phyloP scores from a whole-genome alignment of 2,888 invertebrate genomes.

The Abscondita cerata region DNA sequence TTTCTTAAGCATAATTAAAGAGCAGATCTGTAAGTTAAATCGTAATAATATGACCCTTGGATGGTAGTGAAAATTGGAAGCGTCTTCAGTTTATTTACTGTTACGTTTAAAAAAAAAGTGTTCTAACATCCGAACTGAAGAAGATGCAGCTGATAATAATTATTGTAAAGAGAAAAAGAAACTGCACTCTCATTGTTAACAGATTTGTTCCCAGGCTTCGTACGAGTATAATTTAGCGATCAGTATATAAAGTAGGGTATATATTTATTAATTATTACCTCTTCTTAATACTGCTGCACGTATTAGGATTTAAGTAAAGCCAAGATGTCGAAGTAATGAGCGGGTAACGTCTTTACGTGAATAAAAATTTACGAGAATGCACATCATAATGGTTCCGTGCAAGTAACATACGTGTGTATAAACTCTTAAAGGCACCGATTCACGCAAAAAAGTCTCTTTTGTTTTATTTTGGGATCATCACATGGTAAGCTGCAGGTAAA shows the following conservation, averaged over 20 bases:
- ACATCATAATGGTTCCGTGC: constrained; percentile 35
- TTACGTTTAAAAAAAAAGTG: too few relatives aligned
- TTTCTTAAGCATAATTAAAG: too few relatives aligned
- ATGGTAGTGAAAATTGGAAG: too few relatives aligned
- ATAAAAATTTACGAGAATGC: constrained; percentile 29
- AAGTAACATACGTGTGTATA: constrained; percentile 30
- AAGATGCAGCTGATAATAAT: too few relatives aligned
- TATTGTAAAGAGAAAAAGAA: constrained; percentile 3
- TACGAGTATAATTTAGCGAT: constrained; percentile 41
- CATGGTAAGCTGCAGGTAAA: constrained; percentile 40
- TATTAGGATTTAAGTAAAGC: constrained; percentile 20
- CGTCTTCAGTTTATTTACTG: too few relatives aligned
- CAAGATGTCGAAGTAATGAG: constrained; percentile 20
- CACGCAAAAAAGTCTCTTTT: constrained; percentile 36
- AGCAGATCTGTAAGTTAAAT: too few relatives aligned
- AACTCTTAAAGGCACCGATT: constrained; percentile 40
- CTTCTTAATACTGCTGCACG: constrained; percentile 25
- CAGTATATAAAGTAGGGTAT: constrained; percentile 39
- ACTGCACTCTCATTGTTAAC: constrained; percentile 37
- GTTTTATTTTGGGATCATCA: constrained; percentile 37
- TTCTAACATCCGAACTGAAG: too few relatives aligned
- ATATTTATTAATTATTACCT: constrained; percentile 35
- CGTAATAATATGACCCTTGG: too few relatives aligned
- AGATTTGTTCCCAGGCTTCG: constrained; percentile 42
- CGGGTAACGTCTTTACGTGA: constrained; percentile 21